phyloP scores from a whole-genome alignment of 2,797 vertebrate species.

The Aplochiton taeniatus region DNA sequence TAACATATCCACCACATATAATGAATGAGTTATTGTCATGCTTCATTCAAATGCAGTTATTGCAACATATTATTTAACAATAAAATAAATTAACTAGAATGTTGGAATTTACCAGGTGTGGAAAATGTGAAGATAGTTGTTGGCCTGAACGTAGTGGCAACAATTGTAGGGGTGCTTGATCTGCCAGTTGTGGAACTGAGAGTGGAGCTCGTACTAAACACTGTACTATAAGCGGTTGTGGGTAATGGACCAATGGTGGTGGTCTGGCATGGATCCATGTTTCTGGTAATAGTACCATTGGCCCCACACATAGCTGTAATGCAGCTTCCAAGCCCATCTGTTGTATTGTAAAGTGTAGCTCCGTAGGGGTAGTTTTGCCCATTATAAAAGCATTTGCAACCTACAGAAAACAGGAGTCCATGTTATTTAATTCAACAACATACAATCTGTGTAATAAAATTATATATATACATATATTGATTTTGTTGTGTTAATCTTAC shows the following conservation, averaged over 20 bases:
- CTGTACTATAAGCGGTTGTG: constrained; percentile 9
- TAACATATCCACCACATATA: too few relatives aligned
- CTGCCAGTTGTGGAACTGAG: constrained; percentile 33
- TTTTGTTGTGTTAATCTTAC: constrained; percentile 50
- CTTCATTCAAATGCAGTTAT: too few relatives aligned
- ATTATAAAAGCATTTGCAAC: constrained; percentile 78
- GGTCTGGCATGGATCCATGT: constrained; percentile 52
- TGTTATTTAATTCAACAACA: neutral
- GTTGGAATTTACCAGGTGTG: constrained; percentile 42
- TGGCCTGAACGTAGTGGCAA: constrained; percentile 9
- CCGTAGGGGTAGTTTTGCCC: constrained; percentile 72
- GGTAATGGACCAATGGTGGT: constrained; percentile 33
- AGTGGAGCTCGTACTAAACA: constrained; percentile 22
- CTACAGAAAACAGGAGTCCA: constrained; percentile 55
- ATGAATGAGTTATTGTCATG: too few relatives aligned
- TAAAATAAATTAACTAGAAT: too few relatives aligned
- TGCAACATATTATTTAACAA: too few relatives aligned
- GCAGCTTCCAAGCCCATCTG: constrained; percentile 83
- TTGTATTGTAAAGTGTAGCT: constrained; percentile 81
- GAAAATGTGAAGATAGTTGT: constrained; percentile 59
- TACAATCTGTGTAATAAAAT: neutral
- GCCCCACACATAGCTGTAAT: constrained; percentile 80
- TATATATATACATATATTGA: neutral
- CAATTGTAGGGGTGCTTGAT: constrained; percentile 29
- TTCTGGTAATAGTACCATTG: constrained; percentile 72